Conservation (phyloP, 2,888 invertebrate genomes). For the Aphidius colemani region DNA sequence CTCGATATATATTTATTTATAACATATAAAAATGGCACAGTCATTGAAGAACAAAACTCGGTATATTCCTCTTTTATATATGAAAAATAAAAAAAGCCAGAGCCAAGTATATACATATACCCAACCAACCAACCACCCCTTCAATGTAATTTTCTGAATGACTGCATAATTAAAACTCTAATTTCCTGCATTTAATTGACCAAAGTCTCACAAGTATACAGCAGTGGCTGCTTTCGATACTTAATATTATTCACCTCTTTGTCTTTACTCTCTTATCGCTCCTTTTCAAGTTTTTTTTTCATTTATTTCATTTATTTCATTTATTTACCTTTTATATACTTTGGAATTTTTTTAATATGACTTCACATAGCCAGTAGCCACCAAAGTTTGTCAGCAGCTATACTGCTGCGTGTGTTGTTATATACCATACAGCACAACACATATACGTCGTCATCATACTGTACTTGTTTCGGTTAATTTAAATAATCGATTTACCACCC, state of each 20-base stretch:
- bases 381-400: no score
- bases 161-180: constrained; percentile 62
- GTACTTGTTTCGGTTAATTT: constrained; percentile 33
- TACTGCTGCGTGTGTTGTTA: no score
- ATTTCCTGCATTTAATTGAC: constrained; percentile 62
- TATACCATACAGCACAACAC: no score
- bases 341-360: not conserved
- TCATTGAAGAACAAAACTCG: not conserved
- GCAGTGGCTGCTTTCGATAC: constrained; percentile 25
- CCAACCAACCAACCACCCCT: constrained; percentile 6
- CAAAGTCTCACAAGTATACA: constrained; percentile 55
- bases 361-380: not conserved
- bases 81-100: no score
- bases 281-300: constrained; percentile 28
- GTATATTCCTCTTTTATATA: not conserved
- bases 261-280: constrained; percentile 25
- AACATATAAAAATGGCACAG: not conserved
- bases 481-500: constrained; percentile 43
- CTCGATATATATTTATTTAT: not conserved
- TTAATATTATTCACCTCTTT: constrained; percentile 31
- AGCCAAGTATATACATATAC: no score
- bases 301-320: constrained; percentile 14
- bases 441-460: not conserved
- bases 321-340: constrained; percentile 1
- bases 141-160: constrained; percentile 61